Base-by-base conservation (phyloP, 2,797 vertebrate genomes). In the Takifugu ocellatus region DNA sequence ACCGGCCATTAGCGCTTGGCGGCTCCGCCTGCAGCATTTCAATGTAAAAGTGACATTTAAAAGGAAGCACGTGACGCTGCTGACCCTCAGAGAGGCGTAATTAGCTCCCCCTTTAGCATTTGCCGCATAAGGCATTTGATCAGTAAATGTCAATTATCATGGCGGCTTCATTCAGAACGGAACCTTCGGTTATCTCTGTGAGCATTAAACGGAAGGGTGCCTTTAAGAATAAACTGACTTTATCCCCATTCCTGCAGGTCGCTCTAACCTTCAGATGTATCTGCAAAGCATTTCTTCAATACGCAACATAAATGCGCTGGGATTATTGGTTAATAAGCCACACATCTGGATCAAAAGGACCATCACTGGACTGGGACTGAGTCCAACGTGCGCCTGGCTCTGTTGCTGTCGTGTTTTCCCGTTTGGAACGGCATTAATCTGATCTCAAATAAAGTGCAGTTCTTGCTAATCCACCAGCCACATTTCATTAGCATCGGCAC, bases 141-240 rank as follows among this genome's bases (percentile, higher is more conserved):
- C 73, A 74, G 79, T 90, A 90, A 92, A 91, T 91, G 91, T 91
- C 90, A 92, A 89, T 91, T 90, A 91, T 89, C 82, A 78, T 81
- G 82, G 85, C 60, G 59, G 85, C 78, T 79, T 74, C 49, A 71
- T 89, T 84, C 84, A 74, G 74, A 51, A 39, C 67, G 73, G 84
- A 88, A 90, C 88, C 89, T 89, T 85, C 84, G 85, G 68, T 87
- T 86, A 83, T 85, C 78, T 84, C 82, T 78, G 69, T 78, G 78
- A 84, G 83, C 84, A 77, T 79, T 77, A 83, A 79, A 89, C 63
- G 46, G 64, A 79, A 71, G 59, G 58, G 70, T 73, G 81, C 79
- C 81, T 88, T 89, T 73, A 83, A 84, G 79, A 87, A 80, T 83
- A 82, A 79, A 70, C 81, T 72, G 71, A 73, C 77, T 84, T 87